Base-by-base conservation (phyloP, 2,888 invertebrate species). In the Epinotia nisella region DNA sequence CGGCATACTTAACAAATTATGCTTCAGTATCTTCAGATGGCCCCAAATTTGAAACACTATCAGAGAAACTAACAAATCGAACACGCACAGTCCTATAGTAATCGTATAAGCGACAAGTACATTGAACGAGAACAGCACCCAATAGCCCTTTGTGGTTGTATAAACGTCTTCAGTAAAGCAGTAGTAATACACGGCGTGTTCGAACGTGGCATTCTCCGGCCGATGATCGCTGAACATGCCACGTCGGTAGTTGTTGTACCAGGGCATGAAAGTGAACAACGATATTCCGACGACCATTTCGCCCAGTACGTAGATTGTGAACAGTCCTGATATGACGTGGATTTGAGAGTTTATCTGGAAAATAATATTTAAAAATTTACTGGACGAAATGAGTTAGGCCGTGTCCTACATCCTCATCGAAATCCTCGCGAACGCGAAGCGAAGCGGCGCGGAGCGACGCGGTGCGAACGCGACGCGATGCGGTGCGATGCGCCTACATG, bases 1-100 rank as follows among this genome's bases (percentile, higher is more conserved):
- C 9, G 62, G 70, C 13, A 70, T 56, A 11, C n/a, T 29, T 29
- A 29, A 1, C 56, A 70, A 56, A 35, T 62, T 62, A 13, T 62
- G 41, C 17, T 60, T 60, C 60, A 60, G 39, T 19, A 60, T 60
- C 19, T 41, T 41, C 15, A 60, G 60, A 60, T 60, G 58, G 2
- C 58, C 58, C 58, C 58, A 59, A 17, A 59, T 59, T 59, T 59
- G 58, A 17, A 59, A 59, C 15, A 59, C 35, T 5, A 59, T 59
- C 21, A 59, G 35, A n/a, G 10, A 59, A 3, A 59, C 7, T 15
- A 59, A 10, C 0, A 35, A 29, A 35, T 59, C 35, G 17, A 59
- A 59, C 3, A 15, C 17, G 10, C 21, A 13, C 35, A 59, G 0
- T 29, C 58, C 58, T 10, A 9, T 29, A 3, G 35, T 9, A 35